phyloP scores from a whole-genome alignment of 2,888 invertebrate species.

The Agapetus fuscipes region DNA sequence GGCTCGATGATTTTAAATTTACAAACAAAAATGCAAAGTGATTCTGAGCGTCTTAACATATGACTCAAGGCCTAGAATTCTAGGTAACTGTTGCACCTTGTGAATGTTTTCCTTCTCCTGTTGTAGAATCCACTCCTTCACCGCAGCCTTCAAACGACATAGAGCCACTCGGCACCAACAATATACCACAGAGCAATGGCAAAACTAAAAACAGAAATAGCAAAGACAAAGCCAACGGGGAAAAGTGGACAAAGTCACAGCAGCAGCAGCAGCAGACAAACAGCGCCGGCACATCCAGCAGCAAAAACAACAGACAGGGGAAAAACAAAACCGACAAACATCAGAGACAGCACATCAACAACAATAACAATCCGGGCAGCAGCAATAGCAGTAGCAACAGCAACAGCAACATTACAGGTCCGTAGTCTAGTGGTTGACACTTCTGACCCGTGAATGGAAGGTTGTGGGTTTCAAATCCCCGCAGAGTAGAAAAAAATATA shows the following conservation, averaged over 20 bases:
- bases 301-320: slow-evolving; percentile 39
- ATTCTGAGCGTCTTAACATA: no score
- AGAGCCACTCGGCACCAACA: slow-evolving; percentile 8
- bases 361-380: slow-evolving; percentile 28
- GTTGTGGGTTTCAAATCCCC: no score
- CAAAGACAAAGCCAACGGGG: slow-evolving; percentile 16
- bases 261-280: no score
- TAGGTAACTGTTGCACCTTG: no score
- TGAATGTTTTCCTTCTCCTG: no score
- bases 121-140: slow-evolving; percentile 16
- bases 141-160: slow-evolving; percentile 17
- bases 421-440: no score
- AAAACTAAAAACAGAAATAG: slow-evolving; percentile 21
- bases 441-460: no score
- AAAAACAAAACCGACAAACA: slow-evolving; percentile 46
- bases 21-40: no score
- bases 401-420: slow-evolving; percentile 23
- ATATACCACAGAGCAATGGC: slow-evolving; percentile 20
- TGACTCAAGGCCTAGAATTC: no score
- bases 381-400: slow-evolving; percentile 26
- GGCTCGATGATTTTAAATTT: no score
- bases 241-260: slow-evolving; percentile 18
- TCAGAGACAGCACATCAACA: slow-evolving; percentile 37
- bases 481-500: no score
- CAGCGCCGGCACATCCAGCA: slow-evolving; percentile 25